Evolutionary conservation across 2,888 invertebrate genomes (phyloP).

Genomic region (Synanthedon formicaeformis): DNA sequence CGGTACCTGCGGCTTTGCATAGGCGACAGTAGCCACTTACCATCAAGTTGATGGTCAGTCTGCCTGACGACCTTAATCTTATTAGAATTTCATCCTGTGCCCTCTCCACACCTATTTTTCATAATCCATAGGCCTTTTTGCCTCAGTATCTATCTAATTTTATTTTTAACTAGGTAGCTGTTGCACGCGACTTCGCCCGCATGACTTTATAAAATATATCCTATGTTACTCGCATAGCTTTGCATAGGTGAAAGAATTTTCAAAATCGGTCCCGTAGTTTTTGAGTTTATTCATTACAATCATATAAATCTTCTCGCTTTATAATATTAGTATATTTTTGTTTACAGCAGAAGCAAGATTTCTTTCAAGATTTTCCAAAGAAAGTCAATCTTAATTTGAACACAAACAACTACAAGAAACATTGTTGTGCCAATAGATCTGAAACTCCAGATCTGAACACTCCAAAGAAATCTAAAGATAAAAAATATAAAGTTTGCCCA

Average conservation of each 20-base stretch:
- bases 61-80: too few relatives aligned
- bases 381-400: constrained; percentile 22
- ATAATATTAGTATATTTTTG: not conserved
- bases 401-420: not conserved
- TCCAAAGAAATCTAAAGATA: not conserved
- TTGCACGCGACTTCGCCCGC: too few relatives aligned
- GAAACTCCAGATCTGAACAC: not conserved
- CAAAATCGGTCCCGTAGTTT: not conserved
- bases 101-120: too few relatives aligned
- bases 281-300: not conserved
- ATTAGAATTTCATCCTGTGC: too few relatives aligned
- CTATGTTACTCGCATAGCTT: too few relatives aligned
- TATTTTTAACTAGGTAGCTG: too few relatives aligned
- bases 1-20: too few relatives aligned
- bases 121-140: too few relatives aligned
- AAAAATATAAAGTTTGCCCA: not conserved
- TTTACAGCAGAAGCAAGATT: constrained; percentile 54
- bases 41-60: too few relatives aligned
- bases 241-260: not conserved
- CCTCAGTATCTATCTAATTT: too few relatives aligned
- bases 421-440: not conserved
- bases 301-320: not conserved
- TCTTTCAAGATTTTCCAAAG: constrained; percentile 42
- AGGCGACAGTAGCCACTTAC: too few relatives aligned
- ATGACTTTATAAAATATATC: too few relatives aligned